Conservation (phyloP, 2,113 vertebrate genomes). For the Hiodon tergisus region DNA sequence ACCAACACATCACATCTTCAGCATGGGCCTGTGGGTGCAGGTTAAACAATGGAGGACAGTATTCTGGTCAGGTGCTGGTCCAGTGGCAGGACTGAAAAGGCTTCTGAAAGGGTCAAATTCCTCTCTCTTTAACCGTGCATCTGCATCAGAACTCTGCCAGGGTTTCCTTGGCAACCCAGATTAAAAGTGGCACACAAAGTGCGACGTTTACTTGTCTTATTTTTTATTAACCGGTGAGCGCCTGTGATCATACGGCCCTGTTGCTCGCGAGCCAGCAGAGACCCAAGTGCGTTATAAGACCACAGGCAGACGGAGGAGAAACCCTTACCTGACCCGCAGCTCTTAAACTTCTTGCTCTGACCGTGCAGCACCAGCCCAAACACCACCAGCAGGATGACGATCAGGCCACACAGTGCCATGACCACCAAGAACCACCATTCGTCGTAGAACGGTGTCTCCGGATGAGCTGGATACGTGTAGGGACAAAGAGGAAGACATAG, state of each 20-base stretch:
- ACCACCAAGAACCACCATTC: conserved; percentile 98
- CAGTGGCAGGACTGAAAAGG: not conserved
- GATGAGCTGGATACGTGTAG: conserved; percentile 65
- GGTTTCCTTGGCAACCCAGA: conserved; percentile 35
- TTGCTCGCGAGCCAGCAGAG: not conserved
- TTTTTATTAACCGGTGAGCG: too few relatives aligned
- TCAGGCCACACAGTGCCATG: conserved; percentile 81
- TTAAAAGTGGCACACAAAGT: conserved; percentile 30
- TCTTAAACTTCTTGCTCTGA: conserved; percentile 81
- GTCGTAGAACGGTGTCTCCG: conserved; percentile 82
- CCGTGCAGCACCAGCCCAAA: conserved; percentile 79
- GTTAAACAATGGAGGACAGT: not conserved
- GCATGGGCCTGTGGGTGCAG: not conserved
- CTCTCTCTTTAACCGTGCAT: conserved; percentile 16
- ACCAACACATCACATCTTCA: not conserved
- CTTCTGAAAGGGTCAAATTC: not conserved
- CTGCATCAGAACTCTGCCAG: conserved; percentile 27
- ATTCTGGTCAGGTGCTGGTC: not conserved
- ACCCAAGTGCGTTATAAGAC: not conserved
- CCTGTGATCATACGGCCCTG: not conserved
- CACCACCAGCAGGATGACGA: conserved; percentile 80
- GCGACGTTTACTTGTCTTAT: not conserved
- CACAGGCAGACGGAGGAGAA: not conserved
- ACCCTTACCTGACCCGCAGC: conserved; percentile 72
- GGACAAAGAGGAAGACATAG: not conserved